phyloP scores from a whole-genome alignment of 2,888 invertebrate species.

The Drosophila dives region DNA sequence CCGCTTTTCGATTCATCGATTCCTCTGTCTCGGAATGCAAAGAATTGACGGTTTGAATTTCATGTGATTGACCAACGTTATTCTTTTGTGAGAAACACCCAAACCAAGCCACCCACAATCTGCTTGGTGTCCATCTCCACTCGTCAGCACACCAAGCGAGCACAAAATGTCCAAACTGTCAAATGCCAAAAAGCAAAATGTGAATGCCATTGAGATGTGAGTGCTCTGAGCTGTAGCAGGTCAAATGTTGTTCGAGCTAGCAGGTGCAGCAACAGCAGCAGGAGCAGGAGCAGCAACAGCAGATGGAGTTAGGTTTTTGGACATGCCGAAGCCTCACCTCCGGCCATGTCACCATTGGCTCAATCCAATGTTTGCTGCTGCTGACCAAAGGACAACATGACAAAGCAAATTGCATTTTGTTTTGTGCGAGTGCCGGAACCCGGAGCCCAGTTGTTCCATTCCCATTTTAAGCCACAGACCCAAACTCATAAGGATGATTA shows the following conservation, averaged over 20 bases:
- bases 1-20: slow-evolving; percentile 2
- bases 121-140: not conserved
- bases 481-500: slow-evolving; percentile 66
- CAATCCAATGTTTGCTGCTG: slow-evolving; percentile 4
- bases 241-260: slow-evolving; percentile 4
- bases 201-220: slow-evolving; percentile 53
- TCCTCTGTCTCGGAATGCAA: slow-evolving; percentile 53
- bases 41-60: slow-evolving; percentile 69
- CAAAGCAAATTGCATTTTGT: slow-evolving; percentile 68
- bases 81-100: slow-evolving; percentile 39
- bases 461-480: slow-evolving; percentile 1
- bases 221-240: slow-evolving; percentile 1
- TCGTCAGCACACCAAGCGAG: slow-evolving; percentile 59
- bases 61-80: slow-evolving; percentile 62
- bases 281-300: not conserved
- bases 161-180: slow-evolving; percentile 77
- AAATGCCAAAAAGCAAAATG: slow-evolving; percentile 78
- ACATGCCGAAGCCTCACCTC: slow-evolving; percentile 49
- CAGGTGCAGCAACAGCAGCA: slow-evolving; percentile 12
- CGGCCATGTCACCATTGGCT: slow-evolving; percentile 57
- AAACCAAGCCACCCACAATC: not conserved
- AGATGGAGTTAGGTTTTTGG: slow-evolving; percentile 37
- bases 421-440: not conserved
- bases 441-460: not conserved
- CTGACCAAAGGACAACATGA: slow-evolving; percentile 57